Evolutionary conservation across 2,113 vertebrate species (phyloP).

Genomic region (Catagonus wagneri): DNA sequence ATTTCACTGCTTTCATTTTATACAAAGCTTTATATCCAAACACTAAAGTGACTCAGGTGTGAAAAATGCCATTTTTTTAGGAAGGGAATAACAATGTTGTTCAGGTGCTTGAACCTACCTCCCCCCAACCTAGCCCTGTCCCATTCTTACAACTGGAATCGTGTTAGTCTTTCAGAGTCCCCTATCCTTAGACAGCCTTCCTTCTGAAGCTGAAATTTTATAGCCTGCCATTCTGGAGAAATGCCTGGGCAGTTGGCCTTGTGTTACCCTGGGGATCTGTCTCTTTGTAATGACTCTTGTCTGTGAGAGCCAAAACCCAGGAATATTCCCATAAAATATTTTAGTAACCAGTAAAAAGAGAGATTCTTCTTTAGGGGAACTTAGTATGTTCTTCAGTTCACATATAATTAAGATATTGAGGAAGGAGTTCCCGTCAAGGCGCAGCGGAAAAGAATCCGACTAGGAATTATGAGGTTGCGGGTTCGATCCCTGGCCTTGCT

Average conservation of each 20-base stretch:
- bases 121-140: not conserved
- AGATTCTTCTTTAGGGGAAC: not conserved
- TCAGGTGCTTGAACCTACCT: not conserved
- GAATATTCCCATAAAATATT: not conserved
- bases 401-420: slow-evolving; percentile 13
- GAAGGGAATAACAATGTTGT: not conserved
- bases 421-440: too few species aligned
- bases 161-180: not conserved
- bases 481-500: too few species aligned
- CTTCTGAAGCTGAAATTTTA: not conserved
- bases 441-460: too few species aligned
- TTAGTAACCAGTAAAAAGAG: not conserved
- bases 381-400: not conserved
- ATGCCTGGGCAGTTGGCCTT: not conserved
- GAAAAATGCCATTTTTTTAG: not conserved
- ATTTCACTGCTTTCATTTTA: not conserved
- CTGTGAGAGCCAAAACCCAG: not conserved
- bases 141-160: not conserved
- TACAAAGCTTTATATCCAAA: not conserved
- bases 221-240: not conserved
- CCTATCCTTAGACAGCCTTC: not conserved
- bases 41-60: not conserved
- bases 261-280: not conserved
- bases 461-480: too few species aligned
- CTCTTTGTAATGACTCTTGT: not conserved